Percentiles rank a stretch among this genome's conserved stretches.
Conservation (phyloP, 2,113 vertebrate species). For the Micromys minutus region DNA sequence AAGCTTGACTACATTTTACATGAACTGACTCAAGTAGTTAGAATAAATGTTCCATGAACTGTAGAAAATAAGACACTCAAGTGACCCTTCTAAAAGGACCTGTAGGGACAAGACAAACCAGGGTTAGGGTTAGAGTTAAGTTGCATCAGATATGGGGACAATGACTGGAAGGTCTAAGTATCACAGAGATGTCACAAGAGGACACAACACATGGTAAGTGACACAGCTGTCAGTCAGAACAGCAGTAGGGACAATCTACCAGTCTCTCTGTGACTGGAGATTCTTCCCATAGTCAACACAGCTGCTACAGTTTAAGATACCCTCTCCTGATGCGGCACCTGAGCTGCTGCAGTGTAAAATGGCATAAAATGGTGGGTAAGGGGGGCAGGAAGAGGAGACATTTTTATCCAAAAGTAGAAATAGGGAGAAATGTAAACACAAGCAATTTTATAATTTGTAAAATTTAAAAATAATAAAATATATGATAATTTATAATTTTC, state of each 20-base stretch:
- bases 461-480: conserved; percentile 3
- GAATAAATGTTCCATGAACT: not conserved
- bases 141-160: not conserved
- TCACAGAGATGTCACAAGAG: too few species aligned
- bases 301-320: not conserved
- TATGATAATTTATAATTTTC: not conserved
- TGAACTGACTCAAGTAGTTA: not conserved
- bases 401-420: not conserved
- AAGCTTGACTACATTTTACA: not conserved
- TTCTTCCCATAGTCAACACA: not conserved
- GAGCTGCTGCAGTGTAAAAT: not conserved
- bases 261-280: not conserved
- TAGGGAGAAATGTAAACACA: conserved; percentile 45
- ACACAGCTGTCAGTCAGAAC: too few species aligned
- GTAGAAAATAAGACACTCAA: not conserved
- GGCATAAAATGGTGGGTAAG: too few species aligned
- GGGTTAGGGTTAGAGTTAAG: too few species aligned
- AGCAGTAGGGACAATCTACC: not conserved
- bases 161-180: not conserved
- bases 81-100: not conserved
- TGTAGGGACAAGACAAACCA: not conserved
- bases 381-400: not conserved
- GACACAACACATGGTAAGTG: not conserved
- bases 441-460: not conserved
- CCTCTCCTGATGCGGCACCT: not conserved